Evolutionary conservation across 2,888 invertebrate genomes (phyloP).

Genomic region (Pandemis heparana): DNA sequence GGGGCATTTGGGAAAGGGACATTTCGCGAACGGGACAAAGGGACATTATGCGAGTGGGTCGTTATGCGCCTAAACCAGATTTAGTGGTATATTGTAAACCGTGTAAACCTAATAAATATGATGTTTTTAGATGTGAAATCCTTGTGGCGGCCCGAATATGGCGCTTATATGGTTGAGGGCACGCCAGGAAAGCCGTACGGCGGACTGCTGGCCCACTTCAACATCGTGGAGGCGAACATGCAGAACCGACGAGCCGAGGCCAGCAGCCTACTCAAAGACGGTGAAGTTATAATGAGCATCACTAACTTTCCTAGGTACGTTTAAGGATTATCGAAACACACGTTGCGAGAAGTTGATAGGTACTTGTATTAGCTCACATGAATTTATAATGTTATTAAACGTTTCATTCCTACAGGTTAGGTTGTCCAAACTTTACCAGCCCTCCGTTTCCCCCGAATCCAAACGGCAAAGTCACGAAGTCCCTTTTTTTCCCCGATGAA

Average conservation of each 20-base stretch:
- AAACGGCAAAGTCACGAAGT: conserved; percentile 90
- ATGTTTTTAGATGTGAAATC: conserved; percentile 88
- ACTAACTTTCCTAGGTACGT: conserved; percentile 96
- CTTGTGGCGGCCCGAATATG: conserved; percentile 99
- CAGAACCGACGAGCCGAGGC: conserved; percentile 94
- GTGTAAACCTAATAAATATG: neutral
- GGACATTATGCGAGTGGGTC: too few relatives aligned
- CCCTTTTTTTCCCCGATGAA: conserved; percentile 97
- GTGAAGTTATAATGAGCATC: conserved; percentile 95
- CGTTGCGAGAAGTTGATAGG: neutral
- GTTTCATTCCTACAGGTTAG: conserved; percentile 87
- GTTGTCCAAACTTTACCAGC: conserved; percentile 94
- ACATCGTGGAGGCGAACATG: conserved; percentile 99
- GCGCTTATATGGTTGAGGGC: conserved; percentile 99
- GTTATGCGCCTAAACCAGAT: too few relatives aligned
- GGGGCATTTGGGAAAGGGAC: too few relatives aligned
- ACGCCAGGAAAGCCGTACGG: conserved; percentile 99
- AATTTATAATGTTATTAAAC: neutral
- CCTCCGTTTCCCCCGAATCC: conserved; percentile 89
- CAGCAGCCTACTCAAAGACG: conserved; percentile 89
- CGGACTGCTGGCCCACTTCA: conserved; percentile 97
- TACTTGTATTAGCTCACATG: neutral
- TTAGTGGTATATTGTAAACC: neutral
- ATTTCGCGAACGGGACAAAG: too few relatives aligned
- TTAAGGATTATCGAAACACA: neutral